These are phyloP conservation scores for Clanis bilineata DNA, from an alignment of 2,888 invertebrate genomes.

Conservation along the genomic window DNA sequence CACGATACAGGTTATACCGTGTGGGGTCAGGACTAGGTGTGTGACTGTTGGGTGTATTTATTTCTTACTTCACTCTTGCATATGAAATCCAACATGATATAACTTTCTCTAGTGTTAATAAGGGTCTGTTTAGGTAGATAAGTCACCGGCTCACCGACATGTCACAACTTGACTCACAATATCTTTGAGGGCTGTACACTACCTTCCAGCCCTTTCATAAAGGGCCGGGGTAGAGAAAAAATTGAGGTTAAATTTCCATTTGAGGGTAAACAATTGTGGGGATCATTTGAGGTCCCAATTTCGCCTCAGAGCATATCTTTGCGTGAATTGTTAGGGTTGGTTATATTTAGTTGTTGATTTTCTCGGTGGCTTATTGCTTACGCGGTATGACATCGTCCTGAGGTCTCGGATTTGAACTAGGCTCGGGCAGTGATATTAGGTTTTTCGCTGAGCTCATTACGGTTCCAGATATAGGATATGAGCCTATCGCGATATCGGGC, in stretches of 20 bases:
- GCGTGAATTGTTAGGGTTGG: not conserved
- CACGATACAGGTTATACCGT: too few relatives aligned
- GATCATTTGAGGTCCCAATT: not conserved
- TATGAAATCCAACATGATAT: constrained; percentile 6
- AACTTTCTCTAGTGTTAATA: constrained; percentile 19
- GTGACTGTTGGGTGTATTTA: not conserved
- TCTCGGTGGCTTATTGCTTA: too few relatives aligned
- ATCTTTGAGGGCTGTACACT: constrained; percentile 10
- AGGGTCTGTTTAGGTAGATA: constrained; percentile 16
- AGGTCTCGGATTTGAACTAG: too few relatives aligned
- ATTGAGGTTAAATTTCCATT: not conserved
- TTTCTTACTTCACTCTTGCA: constrained; percentile 3
- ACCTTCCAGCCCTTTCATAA: constrained; percentile 5
- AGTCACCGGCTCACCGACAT: constrained; percentile 15
- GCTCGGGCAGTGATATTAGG: too few relatives aligned
- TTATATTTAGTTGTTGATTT: not conserved
- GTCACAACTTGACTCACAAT: constrained; percentile 7
- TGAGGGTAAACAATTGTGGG: not conserved
- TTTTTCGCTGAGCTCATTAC: too few relatives aligned
- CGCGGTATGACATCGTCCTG: too few relatives aligned
- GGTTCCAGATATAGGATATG: too few relatives aligned
- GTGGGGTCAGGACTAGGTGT: too few relatives aligned
- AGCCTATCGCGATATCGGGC: too few relatives aligned
- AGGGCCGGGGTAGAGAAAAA: not conserved
- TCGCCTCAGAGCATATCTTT: not conserved